Conservation (phyloP, 2,113 vertebrate genomes). For the Zosterops lateralis region DNA sequence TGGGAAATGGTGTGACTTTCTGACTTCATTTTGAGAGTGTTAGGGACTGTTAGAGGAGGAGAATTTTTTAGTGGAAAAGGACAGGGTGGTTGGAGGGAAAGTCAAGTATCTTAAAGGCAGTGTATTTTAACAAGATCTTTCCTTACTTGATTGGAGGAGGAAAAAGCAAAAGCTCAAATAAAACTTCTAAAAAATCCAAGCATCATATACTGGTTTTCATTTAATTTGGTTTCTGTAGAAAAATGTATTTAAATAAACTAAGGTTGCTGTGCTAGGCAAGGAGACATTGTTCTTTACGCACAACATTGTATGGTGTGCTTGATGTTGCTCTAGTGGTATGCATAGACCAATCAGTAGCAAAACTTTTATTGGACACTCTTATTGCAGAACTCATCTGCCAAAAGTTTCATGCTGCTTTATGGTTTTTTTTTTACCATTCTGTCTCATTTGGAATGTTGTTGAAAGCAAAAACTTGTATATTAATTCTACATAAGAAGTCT, state of each 20-base stretch:
- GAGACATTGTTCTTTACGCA: neutral
- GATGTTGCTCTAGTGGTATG: neutral
- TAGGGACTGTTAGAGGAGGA: neutral
- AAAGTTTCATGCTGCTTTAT: neutral
- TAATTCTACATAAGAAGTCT: neutral
- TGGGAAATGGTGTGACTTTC: neutral
- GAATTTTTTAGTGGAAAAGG: neutral
- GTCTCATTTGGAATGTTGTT: neutral
- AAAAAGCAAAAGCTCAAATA: neutral
- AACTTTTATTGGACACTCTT: neutral
- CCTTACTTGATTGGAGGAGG: neutral
- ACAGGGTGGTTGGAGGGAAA: neutral
- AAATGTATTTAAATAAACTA: neutral
- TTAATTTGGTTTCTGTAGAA: neutral
- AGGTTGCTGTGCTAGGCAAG: neutral
- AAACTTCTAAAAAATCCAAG: neutral
- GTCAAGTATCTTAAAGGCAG: neutral
- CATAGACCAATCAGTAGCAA: neutral
- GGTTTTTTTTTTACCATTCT: neutral
- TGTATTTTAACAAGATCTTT: neutral
- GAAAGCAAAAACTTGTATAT: neutral
- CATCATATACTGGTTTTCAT: neutral
- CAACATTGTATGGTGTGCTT: neutral
- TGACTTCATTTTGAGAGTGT: neutral
- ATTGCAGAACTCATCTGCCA: neutral